phyloP scores from a whole-genome alignment of 1,140 invertebrate genomes.

The Drosophila littoralis region DNA sequence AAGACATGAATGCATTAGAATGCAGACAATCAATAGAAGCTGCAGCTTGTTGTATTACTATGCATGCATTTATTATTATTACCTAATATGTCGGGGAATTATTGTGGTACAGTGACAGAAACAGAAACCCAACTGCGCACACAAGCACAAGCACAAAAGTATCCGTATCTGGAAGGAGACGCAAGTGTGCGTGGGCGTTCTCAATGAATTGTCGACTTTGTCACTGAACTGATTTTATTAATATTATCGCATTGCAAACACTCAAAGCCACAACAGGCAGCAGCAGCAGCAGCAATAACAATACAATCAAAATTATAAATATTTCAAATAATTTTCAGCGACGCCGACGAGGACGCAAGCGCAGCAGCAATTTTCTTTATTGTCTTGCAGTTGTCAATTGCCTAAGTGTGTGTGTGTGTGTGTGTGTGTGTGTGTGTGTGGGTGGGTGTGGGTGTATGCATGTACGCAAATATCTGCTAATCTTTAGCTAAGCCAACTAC shows the following conservation, averaged over 20 bases:
- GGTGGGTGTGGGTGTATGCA: neutral
- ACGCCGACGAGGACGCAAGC: constrained; percentile 27
- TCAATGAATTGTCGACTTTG: constrained; percentile 61
- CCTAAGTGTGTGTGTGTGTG: neutral
- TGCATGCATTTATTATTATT: constrained; percentile 69
- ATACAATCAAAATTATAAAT: constrained; percentile 52
- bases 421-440: neutral
- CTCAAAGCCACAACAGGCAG: neutral
- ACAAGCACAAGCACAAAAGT: neutral
- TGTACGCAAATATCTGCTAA: constrained; percentile 18
- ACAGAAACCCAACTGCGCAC: neutral
- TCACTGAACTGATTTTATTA: constrained; percentile 61
- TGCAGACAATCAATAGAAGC: constrained; percentile 7
- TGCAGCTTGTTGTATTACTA: constrained; percentile 39
- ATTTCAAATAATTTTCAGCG: constrained; percentile 54
- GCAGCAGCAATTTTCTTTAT: constrained; percentile 28
- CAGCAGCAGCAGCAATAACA: constrained; percentile 20
- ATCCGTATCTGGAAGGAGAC: neutral
- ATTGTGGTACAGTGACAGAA: constrained; percentile 1
- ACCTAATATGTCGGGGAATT: constrained; percentile 47
- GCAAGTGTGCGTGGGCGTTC: constrained; percentile 1
- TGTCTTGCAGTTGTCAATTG: constrained; percentile 13
- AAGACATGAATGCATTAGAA: too few species aligned
- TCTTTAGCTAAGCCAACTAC: constrained; percentile 31
- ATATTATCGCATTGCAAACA: constrained; percentile 40